phyloP scores from a whole-genome alignment of 2,888 invertebrate species.

The Flexamia atlantica region DNA sequence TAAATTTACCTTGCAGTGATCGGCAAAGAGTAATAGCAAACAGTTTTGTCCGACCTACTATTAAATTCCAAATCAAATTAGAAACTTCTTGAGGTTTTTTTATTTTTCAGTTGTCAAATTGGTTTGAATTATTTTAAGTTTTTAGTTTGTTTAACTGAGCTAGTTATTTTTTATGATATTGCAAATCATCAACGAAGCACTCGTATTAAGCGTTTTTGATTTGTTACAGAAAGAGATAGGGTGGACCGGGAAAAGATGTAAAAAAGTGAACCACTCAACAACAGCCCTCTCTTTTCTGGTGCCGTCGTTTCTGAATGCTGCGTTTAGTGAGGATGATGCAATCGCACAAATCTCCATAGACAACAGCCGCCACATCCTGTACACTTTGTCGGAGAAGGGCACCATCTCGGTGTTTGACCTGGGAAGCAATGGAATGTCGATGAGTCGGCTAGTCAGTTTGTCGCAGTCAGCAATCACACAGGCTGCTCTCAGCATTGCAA shows the following conservation, averaged over 20 bases:
- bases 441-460: conserved; percentile 84
- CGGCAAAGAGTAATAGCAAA: too few relatives aligned
- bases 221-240: conserved; percentile 84
- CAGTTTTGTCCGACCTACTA: too few relatives aligned
- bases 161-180: too few relatives aligned
- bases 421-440: conserved; percentile 85
- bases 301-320: conserved; percentile 92
- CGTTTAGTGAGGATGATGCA: conserved; percentile 92
- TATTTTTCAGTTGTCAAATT: too few relatives aligned
- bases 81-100: too few relatives aligned
- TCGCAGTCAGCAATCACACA: conserved; percentile 86
- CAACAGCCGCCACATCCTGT: conserved; percentile 92
- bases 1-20: too few relatives aligned
- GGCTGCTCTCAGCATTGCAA: conserved; percentile 88
- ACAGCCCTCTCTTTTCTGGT: conserved; percentile 91
- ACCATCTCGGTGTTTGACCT: conserved; percentile 94
- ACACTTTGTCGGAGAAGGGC: conserved; percentile 93
- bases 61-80: too few relatives aligned
- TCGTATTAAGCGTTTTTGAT: too few relatives aligned
- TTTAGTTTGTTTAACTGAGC: too few relatives aligned
- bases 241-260: conserved; percentile 97
- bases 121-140: too few relatives aligned
- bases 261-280: conserved; percentile 96
- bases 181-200: too few relatives aligned
- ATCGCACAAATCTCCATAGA: conserved; percentile 91